Evolutionary conservation across 2,888 invertebrate genomes (phyloP), one percentile per base, ranked within the genome.

Genomic region (Phytoseiulus persimilis): DNA sequence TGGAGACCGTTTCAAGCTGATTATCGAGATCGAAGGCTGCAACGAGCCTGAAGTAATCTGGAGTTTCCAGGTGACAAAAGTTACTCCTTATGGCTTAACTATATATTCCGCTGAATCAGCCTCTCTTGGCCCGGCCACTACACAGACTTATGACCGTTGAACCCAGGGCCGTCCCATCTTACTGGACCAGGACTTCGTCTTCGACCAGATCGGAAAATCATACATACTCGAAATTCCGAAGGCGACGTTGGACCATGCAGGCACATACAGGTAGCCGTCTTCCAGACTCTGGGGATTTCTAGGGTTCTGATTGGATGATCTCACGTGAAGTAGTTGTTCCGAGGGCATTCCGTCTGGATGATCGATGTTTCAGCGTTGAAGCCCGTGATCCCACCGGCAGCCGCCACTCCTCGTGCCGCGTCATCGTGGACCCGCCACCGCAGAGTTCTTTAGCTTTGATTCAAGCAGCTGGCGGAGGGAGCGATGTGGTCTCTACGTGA

Each of bases 351-450:
- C 9, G 5, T 23, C 18, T 23, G 18, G 18, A 65, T 28, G 18
- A 14, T 28, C 14, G 28, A 23, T 18, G 5, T 65, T 87, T 14
- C 45, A 87, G 87, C 31, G 87, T 33, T 11, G 87, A 87, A 45
- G 87, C 33, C 2, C 87, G 87, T 31, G 45, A 87, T 87, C 39
- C 87, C 9, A 39, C 33, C 5, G 87, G 87, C 32, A 39, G 39
- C 9, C 87, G 45, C 6, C 87, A 87, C 31, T 87, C 87, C 1
- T 31, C 87, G 32, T 87, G 87, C 23, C 87, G 87, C 5, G 87
- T 87, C 45, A 87, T n/a, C 45, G 87, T 87, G n/a, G 87, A 87
- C 5, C 87, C 87, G 23, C 87, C 45, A 31, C 87, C 87, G 0
- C 33, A 87, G n/a, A 31, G 31, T 31, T 39, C 39, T 28, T 31